Evolutionary conservation across 1,140 invertebrate genomes (phyloP).

Genomic region (Aphelenchoides avenae): DNA sequence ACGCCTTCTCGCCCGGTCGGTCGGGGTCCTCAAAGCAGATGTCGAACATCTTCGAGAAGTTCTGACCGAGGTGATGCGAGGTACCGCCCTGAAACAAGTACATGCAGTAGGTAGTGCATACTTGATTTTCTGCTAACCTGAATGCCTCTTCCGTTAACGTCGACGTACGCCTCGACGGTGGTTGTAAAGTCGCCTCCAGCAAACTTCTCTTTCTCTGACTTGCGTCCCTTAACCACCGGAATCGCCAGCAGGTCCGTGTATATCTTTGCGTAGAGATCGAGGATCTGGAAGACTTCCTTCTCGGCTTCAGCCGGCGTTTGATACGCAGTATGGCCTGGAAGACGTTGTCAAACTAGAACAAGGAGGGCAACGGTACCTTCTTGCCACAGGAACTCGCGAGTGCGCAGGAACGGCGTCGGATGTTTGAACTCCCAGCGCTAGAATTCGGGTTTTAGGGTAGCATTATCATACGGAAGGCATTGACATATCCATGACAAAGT

Average conservation of each 20-base stretch:
- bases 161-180: slow-evolving; percentile 90
- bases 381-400: slow-evolving; percentile 98
- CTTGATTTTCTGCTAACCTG: too few species aligned
- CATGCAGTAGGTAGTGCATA: too few species aligned
- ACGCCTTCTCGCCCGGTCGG: slow-evolving; percentile 64
- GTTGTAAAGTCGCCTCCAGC: slow-evolving; percentile 95
- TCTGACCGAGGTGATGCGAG: slow-evolving; percentile 95
- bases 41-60: slow-evolving; percentile 99
- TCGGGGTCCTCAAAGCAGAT: slow-evolving; percentile 87
- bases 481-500: too few species aligned
- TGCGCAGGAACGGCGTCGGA: slow-evolving; percentile 93
- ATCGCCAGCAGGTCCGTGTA: slow-evolving; percentile 90
- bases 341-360: background rate
- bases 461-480: too few species aligned
- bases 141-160: slow-evolving; percentile 86
- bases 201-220: slow-evolving; percentile 99
- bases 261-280: slow-evolving; percentile 77
- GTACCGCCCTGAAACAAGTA: slow-evolving; percentile 81
- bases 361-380: too few species aligned
- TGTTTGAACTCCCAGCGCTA: slow-evolving; percentile 99
- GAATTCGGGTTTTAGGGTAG: too few species aligned
- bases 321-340: slow-evolving; percentile 79
- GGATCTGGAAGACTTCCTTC: slow-evolving; percentile 69
- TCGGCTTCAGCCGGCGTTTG: slow-evolving; percentile 76
- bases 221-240: slow-evolving; percentile 86